phyloP scores from a whole-genome alignment of 2,888 invertebrate species.

The Anoplius nigerrimus region DNA sequence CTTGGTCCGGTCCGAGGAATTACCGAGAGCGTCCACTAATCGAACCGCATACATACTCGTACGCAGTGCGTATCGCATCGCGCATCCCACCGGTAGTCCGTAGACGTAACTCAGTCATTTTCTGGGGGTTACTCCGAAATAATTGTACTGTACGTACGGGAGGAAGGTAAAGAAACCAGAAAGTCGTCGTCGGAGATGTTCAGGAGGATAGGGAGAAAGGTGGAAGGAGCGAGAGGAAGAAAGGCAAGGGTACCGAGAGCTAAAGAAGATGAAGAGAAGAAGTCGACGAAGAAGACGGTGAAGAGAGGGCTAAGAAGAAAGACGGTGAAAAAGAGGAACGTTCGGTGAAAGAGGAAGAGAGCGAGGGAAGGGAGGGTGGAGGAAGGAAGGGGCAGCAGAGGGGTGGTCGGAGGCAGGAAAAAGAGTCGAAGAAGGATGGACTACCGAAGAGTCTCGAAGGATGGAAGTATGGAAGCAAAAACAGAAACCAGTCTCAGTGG shows the following conservation, averaged over 20 bases:
- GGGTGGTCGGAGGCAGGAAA: conserved; percentile 33
- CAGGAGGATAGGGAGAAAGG: conserved; percentile 4
- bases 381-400: conserved; percentile 28
- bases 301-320: conserved; percentile 21
- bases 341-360: too few species aligned
- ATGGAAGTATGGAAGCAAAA: conserved; percentile 73
- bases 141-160: conserved; percentile 34
- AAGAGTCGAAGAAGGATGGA: conserved; percentile 19
- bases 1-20: too few species aligned
- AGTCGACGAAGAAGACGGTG: conserved; percentile 16
- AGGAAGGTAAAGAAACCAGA: neutral
- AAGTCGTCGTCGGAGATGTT: neutral
- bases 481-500: conserved; percentile 73
- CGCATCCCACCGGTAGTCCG: neutral
- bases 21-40: too few species aligned
- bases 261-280: neutral
- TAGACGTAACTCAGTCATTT: conserved; percentile 49
- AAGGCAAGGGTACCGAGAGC: neutral
- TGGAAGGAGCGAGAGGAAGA: conserved; percentile 23
- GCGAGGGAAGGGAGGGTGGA: conserved; percentile 9
- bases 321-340: too few species aligned
- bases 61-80: too few species aligned
- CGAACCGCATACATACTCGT: too few species aligned
- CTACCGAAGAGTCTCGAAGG: conserved; percentile 63
- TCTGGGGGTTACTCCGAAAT: conserved; percentile 51